A percentile compares a stretch with the other conserved stretches of the same genome.
phyloP scores from a whole-genome alignment of 1,140 invertebrate genomes.

The Dendroctonus valens region DNA sequence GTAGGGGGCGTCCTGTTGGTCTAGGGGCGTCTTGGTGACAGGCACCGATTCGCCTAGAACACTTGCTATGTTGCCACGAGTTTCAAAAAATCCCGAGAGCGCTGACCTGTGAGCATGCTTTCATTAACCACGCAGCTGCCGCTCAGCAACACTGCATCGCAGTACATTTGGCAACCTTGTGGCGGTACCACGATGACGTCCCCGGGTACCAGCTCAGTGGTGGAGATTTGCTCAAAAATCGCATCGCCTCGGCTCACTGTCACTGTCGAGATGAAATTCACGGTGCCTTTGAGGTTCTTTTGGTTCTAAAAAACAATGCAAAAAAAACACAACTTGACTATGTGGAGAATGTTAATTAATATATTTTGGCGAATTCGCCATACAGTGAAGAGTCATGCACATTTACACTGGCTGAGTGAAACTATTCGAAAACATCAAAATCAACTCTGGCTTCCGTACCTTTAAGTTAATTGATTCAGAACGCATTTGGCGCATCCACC shows the following conservation, averaged over 20 bases:
- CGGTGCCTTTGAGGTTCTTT: constrained; percentile 66
- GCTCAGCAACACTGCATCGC: constrained; percentile 85
- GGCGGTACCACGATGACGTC: constrained; percentile 89
- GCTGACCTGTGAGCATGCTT: constrained; percentile 88
- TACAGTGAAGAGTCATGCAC: too few relatives aligned
- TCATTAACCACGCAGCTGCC: constrained; percentile 94
- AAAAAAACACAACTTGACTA: too few relatives aligned
- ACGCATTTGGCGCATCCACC: too few relatives aligned
- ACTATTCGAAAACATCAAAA: too few relatives aligned
- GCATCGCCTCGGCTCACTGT: constrained; percentile 51
- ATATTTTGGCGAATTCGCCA: too few relatives aligned
- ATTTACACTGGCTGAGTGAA: too few relatives aligned
- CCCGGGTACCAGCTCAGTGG: constrained; percentile 79
- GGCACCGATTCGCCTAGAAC: constrained; percentile 78
- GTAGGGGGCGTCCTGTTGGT: constrained; percentile 67
- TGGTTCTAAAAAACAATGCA: constrained; percentile 75
- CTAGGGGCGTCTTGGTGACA: constrained; percentile 85
- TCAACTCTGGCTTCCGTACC: too few relatives aligned
- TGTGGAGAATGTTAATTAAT: too few relatives aligned
- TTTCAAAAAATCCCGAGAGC: not conserved
- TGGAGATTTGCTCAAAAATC: constrained; percentile 48
- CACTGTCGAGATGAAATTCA: constrained; percentile 64
- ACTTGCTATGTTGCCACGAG: not conserved
- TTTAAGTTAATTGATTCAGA: too few relatives aligned
- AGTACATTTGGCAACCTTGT: constrained; percentile 80